Base-by-base conservation (phyloP, 2,113 vertebrate species). In the Salvelinus fontinalis region DNA sequence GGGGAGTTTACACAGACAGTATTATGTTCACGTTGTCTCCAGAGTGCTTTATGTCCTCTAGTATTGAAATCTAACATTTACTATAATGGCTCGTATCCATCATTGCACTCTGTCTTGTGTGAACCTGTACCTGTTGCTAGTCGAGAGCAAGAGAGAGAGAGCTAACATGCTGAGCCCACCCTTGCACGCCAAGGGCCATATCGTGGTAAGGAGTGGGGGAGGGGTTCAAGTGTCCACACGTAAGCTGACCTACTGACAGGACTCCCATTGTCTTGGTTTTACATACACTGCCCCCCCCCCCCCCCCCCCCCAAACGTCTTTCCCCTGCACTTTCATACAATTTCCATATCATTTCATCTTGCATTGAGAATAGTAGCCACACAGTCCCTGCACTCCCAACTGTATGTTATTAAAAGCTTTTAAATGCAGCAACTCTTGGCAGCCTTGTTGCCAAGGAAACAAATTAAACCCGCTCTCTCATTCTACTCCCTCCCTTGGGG, bases 401-500 rank as follows among this genome's bases (percentile, higher is more conserved):
- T 87, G 85, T 90, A 84, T 90, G 84, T 89, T 90, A 92, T 91
- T 94, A 93, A 94, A 94, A 93, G 92, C 91, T 93, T 94, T 94
- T 93, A 93, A 93, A 93, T 76, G 77, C 74, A 88, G 86, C 89
- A 85, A 81, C 12, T 84, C 75, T 83, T 90, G 82, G 83, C 85
- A 75, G 81, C 77, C 80, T 67, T 66, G 90, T 94, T 91, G 84
- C 89, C 87, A 88, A 44, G 91, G 92, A 86, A 93, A 93, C 92
- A 71, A 73, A 84, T 79, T 73, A 49, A 26, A 67, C 31, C 79
- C 26, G 51, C 72, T 18, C 34, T 59, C 67, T 59, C 59, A 7
- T 67, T 66, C 22, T 26, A 24, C 27, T 7, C 70, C 70, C 65
- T n/a, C 27, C 27, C 27, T 6, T 70, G 80, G 84, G 92, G 92